phyloP scores from a whole-genome alignment of 2,888 invertebrate species.

The Psylliodes chrysocephalus region DNA sequence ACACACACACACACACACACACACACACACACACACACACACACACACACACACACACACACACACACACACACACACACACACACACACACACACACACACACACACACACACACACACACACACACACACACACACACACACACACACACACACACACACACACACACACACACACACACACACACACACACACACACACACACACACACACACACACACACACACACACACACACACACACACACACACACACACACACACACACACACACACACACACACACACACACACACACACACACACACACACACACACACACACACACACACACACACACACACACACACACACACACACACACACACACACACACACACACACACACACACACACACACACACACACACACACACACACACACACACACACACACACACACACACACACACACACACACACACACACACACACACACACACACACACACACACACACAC shows the following conservation, averaged over 20 bases:
- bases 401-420: conserved; percentile 6
- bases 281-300: conserved; percentile 6
- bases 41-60: conserved; percentile 6
- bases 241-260: conserved; percentile 6
- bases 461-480: conserved; percentile 6
- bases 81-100: conserved; percentile 6
- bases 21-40: conserved; percentile 6
- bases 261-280: conserved; percentile 6
- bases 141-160: conserved; percentile 6
- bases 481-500: conserved; percentile 6
- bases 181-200: conserved; percentile 6
- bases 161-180: conserved; percentile 6
- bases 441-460: conserved; percentile 6
- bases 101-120: conserved; percentile 6
- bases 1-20: conserved; percentile 6
- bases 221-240: conserved; percentile 6
- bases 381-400: conserved; percentile 6
- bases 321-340: conserved; percentile 6
- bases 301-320: conserved; percentile 6
- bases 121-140: conserved; percentile 6
- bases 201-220: conserved; percentile 6
- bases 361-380: conserved; percentile 6
- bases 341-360: conserved; percentile 6
- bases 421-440: conserved; percentile 6
- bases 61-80: conserved; percentile 6